Evolutionary conservation across 2,888 invertebrate species (phyloP), one percentile per base, ranked within the genome.

Genomic region (Leptinotarsa peninsularis): DNA sequence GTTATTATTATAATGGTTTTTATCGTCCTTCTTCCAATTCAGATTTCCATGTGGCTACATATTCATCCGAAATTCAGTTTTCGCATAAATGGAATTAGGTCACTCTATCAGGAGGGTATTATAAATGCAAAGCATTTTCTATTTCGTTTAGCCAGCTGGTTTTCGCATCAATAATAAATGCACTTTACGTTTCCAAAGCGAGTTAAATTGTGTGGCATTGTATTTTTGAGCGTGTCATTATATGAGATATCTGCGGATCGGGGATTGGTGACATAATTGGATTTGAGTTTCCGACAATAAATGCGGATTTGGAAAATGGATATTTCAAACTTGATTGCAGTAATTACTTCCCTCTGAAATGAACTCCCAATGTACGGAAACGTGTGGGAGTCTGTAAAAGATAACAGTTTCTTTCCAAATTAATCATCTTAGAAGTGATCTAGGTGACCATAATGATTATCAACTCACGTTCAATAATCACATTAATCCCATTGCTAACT

Each of bases 171-270:
- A 58, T 43, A 52, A 66, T 56, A 67, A 67, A 58, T 58, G 58
- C 58, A 58, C 21, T 58, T 58, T 60, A 67, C 67, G 50, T 67
- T 72, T 52, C 52, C 17, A 67, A 49, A 49, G 43, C 15, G 70
- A 58, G 58, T 58, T 58, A 18, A 58, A 27, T 84, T 84, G 85
- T 84, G 82, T 83, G 83, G 10, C 63, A 63, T n/a, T 43, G n/a
- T 63, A 13, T 63, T 63, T 63, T 27, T 17, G 33, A 27, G 17
- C 14, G 23, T 33, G 17, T 7, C 14, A 43, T 27, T 33, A 63
- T 63, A 33, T 5, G 17, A 14, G 33, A 7, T 33, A n/a, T 27
- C 33, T 27, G 63, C 4, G 7, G 33, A n/a, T 17, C 10, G 43
- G 17, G 17, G 15, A 60, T 21, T 58, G 43, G 54, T 17, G 15